A percentile compares a stretch with the other conserved stretches of the same genome.
Conservation (phyloP, 2,888 invertebrate species). For the Trisateles emortualis region DNA sequence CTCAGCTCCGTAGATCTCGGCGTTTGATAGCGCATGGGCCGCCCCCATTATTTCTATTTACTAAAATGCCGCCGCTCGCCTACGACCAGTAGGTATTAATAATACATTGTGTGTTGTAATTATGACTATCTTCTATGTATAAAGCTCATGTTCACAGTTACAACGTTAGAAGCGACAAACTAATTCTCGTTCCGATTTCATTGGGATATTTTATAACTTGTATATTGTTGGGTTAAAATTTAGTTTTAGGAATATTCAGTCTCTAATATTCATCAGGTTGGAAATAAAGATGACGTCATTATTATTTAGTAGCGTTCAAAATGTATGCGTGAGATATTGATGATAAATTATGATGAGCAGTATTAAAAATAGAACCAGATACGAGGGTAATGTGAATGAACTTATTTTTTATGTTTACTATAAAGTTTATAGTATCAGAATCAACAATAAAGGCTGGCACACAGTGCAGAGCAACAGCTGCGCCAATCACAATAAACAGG, state of each 20-base stretch:
- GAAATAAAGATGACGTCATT: no score
- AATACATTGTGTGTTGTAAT: conserved; percentile 44
- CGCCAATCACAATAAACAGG: conserved; percentile 85
- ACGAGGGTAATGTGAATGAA: conserved; percentile 21
- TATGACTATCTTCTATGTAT: conserved; percentile 41
- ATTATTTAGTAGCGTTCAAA: no score
- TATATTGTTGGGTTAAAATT: neutral
- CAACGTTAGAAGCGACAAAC: conserved; percentile 16
- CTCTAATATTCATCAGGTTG: no score
- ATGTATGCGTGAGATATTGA: neutral
- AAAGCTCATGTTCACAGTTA: conserved; percentile 19
- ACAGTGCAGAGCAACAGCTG: conserved; percentile 79
- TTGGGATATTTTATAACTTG: neutral
- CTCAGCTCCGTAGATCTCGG: conserved; percentile 66
- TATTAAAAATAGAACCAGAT: neutral
- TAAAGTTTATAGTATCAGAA: conserved; percentile 38
- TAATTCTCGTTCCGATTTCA: neutral
- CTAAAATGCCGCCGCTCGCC: conserved; percentile 57
- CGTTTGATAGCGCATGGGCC: conserved; percentile 61
- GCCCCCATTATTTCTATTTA: conserved; percentile 74
- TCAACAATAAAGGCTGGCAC: conserved; percentile 64
- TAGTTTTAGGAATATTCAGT: no score
- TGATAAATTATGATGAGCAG: conserved; percentile 17
- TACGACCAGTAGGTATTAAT: conserved; percentile 49
- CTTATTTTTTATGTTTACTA: conserved; percentile 20